Base-by-base conservation (phyloP, 2,888 invertebrate species). In the Hoplodrina blanda region DNA sequence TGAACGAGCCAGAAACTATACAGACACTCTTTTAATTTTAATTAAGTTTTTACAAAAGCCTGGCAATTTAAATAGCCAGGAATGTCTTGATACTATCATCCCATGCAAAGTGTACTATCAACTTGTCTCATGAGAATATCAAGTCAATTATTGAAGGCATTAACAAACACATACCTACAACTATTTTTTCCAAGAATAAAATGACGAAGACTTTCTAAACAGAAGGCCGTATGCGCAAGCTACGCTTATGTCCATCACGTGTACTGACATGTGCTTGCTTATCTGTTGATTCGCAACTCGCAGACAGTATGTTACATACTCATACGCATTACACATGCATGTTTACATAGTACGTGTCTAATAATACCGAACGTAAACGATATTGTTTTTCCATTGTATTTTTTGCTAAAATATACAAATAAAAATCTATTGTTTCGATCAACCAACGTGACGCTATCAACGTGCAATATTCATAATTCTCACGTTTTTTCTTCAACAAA, bases 401-500 rank as follows among this genome's bases (percentile, higher is more conserved):
- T n/a, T 68, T 6, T 46, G 33, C 25, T 11, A 30, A 50, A 50
- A 37, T 11, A 56, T 50, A 68, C 68, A 56, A 76, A 56, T 57
- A 15, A 7, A 46, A 53, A 50, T 11, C 11, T 44, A 8, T 41
- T 64, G 20, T 30, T 30, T 4, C 30, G 54, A 37, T 11, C 30
- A n/a, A 11, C 10, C 77, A 71, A 60, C 77, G 77, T 73, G 59
- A 70, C 54, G 17, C 13, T n/a, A 77, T 41, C 54, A 77, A 70
- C 73, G 77, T 77, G 71, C 49, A 60, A 70, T 55, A n/a, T 54
- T 76, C 13, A 4, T 59, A 44, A 55, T 70, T 55, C 25, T 59
- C 70, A 73, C 73, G 73, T 76, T 76, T 69, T 41, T 50, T 20
- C 15, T 57, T 56, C 15, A 17, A 25, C n/a, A 59, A 37, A 59